Evolutionary conservation across 1,140 invertebrate species (phyloP).

Genomic region (Drosophila guanche): DNA sequence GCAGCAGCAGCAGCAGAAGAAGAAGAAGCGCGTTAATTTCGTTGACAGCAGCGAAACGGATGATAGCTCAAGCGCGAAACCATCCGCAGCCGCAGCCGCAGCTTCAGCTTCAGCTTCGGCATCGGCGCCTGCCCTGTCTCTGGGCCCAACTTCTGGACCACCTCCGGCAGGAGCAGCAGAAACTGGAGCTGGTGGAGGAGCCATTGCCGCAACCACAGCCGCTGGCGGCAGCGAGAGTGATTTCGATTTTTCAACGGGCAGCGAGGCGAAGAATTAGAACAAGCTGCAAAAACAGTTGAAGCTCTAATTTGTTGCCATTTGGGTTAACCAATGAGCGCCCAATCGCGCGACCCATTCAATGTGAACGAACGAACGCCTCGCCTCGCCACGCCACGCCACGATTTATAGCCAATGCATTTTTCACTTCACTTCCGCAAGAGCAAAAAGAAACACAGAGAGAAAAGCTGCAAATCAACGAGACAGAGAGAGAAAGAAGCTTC

Average conservation of each 20-base stretch:
- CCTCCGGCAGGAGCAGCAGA: conserved; percentile 1
- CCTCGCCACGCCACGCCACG: conserved; percentile 36
- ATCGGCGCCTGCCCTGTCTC: not conserved
- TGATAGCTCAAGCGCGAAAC: conserved; percentile 80
- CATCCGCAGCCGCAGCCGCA: conserved; percentile 42
- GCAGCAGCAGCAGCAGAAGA: conserved; percentile 76
- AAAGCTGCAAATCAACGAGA: conserved; percentile 18
- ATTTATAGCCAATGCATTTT: conserved; percentile 66
- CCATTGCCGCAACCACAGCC: too few species aligned
- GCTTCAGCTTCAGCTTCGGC: conserved; percentile 1
- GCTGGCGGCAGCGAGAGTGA: conserved; percentile 72
- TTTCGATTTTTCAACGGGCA: conserved; percentile 82
- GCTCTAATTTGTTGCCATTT: conserved; percentile 78
- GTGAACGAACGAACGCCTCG: conserved; percentile 36
- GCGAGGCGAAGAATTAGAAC: conserved; percentile 79
- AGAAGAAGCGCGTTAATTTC: conserved; percentile 83
- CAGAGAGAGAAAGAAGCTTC: not conserved
- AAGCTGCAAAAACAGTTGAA: conserved; percentile 56
- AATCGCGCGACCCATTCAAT: conserved; percentile 44
- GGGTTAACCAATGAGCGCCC: conserved; percentile 64
- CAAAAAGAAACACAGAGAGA: not conserved
- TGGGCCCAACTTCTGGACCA: conserved; percentile 1
- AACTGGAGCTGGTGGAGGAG: conserved; percentile 2
- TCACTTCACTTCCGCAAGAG: not conserved
- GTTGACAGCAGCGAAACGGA: conserved; percentile 83